Percentiles rank a stretch among this genome's conserved stretches.
Evolutionary conservation across 2,113 vertebrate genomes (phyloP).

Genomic region (Misgurnus mizolepis): DNA sequence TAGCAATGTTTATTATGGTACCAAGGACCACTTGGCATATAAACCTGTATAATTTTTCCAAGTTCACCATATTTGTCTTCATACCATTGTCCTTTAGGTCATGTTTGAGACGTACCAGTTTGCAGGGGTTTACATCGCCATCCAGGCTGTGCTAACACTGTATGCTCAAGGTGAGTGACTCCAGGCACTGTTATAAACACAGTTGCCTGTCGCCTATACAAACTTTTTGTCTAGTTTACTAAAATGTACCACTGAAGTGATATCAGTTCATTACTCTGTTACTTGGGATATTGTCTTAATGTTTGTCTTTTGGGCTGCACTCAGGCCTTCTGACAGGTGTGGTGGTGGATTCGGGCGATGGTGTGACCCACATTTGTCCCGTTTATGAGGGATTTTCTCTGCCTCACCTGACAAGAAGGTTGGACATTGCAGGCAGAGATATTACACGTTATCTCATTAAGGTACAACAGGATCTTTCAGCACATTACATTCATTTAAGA

Average conservation of each 20-base stretch:
- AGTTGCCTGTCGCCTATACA: too few species aligned
- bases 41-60: too few species aligned
- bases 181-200: neutral
- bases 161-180: slow-evolving; percentile 86
- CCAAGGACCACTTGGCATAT: too few species aligned
- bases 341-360: slow-evolving; percentile 89
- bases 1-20: too few species aligned
- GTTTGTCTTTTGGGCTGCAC: slow-evolving; percentile 19
- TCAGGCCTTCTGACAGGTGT: slow-evolving; percentile 86
- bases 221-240: too few species aligned
- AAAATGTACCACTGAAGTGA: too few species aligned
- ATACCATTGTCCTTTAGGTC: slow-evolving; percentile 72
- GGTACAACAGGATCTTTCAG: slow-evolving; percentile 62
- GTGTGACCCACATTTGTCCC: slow-evolving; percentile 89
- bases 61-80: neutral
- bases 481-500: neutral
- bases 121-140: slow-evolving; percentile 88
- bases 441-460: slow-evolving; percentile 93
- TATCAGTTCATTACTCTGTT: too few species aligned
- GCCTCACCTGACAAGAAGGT: slow-evolving; percentile 85
- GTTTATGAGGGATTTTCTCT: slow-evolving; percentile 92
- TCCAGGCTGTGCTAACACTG: slow-evolving; percentile 88
- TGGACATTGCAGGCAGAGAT: slow-evolving; percentile 88
- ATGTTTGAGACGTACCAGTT: slow-evolving; percentile 94
- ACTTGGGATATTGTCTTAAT: neutral